phyloP scores from a whole-genome alignment of 2,113 vertebrate species.

The Forbesichthys agassizii region DNA sequence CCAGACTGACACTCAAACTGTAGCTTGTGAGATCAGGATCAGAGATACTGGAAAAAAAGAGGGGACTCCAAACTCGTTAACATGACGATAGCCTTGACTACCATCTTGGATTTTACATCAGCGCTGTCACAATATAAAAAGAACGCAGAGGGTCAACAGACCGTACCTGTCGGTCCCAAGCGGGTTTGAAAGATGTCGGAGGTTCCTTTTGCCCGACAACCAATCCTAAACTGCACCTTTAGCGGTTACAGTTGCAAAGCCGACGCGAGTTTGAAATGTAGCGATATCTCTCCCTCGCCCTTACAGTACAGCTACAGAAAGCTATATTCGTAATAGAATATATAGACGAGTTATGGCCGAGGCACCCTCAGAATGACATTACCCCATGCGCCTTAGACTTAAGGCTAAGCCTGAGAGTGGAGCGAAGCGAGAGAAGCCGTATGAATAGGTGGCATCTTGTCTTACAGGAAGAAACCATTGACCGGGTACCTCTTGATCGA shows the following conservation, averaged over 20 bases:
- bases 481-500: constrained; percentile 38
- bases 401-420: not conserved
- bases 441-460: constrained; percentile 22
- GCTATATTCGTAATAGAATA: not conserved
- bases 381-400: constrained; percentile 5
- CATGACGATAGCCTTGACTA: not conserved
- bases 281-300: not conserved
- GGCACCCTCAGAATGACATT: not conserved
- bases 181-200: not conserved
- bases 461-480: constrained; percentile 42
- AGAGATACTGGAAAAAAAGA: no score
- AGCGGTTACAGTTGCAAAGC: not conserved
- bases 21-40: no score
- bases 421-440: constrained; percentile 1
- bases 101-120: not conserved
- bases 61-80: not conserved
- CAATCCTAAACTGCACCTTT: not conserved
- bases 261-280: not conserved
- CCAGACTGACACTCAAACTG: no score
- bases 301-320: no score
- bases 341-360: not conserved
- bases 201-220: not conserved
- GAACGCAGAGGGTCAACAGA: not conserved
- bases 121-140: not conserved
- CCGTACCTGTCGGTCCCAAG: not conserved